Evolutionary conservation across 2,888 invertebrate species (phyloP).

Genomic region (Apodemia duryi): DNA sequence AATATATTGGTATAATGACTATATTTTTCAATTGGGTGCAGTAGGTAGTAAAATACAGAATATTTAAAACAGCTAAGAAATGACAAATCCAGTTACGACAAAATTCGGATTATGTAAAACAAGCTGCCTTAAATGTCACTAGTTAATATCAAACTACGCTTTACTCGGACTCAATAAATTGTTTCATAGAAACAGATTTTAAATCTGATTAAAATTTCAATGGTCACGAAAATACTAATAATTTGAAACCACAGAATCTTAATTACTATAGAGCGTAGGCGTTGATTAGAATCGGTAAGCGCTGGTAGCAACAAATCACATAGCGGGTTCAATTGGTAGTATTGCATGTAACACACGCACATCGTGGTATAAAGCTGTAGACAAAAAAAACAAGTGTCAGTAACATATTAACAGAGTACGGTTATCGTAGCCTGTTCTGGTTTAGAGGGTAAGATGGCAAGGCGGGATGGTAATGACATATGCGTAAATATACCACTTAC

Average conservation of each 20-base stretch:
- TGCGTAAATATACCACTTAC: no score
- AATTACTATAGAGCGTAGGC: neutral
- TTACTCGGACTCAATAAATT: conserved; percentile 41
- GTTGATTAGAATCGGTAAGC: neutral
- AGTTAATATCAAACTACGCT: conserved; percentile 8
- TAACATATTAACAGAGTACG: neutral
- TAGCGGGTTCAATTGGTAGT: neutral
- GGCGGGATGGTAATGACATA: no score
- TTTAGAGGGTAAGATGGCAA: no score
- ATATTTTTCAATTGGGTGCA: no score
- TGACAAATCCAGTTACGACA: no score
- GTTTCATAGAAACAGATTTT: conserved; percentile 45
- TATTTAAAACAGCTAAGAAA: no score
- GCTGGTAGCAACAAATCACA: no score
- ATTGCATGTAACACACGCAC: neutral
- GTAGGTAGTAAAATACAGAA: no score
- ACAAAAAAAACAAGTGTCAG: neutral
- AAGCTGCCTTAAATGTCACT: neutral
- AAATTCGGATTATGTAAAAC: no score
- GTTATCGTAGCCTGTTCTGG: no score
- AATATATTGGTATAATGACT: no score
- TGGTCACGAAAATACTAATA: conserved; percentile 33
- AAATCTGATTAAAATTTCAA: conserved; percentile 40
- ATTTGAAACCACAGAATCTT: neutral
- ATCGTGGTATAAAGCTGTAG: neutral